These are phyloP conservation scores for Drosophila arawakana DNA, from an alignment of 1,140 invertebrate species.

Conservation along the genomic window DNA sequence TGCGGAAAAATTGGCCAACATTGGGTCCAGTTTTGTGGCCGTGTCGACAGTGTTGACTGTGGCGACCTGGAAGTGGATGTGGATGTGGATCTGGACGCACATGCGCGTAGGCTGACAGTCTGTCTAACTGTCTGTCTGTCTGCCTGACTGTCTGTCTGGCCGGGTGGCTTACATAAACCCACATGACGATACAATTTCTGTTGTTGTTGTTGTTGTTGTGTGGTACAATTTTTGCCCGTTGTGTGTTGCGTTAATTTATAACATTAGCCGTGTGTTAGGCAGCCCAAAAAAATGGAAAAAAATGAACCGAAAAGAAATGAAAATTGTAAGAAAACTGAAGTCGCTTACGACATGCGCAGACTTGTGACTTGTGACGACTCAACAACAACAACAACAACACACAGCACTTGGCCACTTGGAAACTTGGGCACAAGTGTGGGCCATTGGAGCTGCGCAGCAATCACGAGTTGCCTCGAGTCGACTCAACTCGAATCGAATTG, in stretches of 20 bases:
- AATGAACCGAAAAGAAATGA: conserved; percentile 58
- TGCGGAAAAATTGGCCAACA: conserved; percentile 77
- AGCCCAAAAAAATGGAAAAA: conserved; percentile 27
- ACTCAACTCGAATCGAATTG: not conserved
- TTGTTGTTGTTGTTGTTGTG: conserved; percentile 25
- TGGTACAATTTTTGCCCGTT: conserved; percentile 47
- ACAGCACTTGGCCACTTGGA: conserved; percentile 28
- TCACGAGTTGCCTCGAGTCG: conserved; percentile 19
- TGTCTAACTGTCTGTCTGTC: conserved; percentile 14
- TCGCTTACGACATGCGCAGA: conserved; percentile 57
- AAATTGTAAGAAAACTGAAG: conserved; percentile 56
- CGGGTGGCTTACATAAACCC: conserved; percentile 74
- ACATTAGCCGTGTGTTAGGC: conserved; percentile 54
- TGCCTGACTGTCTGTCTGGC: conserved; percentile 32
- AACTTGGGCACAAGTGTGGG: conserved; percentile 33
- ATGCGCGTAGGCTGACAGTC: conserved; percentile 61
- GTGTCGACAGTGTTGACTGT: conserved; percentile 2
- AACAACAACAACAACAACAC: conserved; percentile 1
- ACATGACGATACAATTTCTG: conserved; percentile 61
- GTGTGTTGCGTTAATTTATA: conserved; percentile 69
- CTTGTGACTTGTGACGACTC: conserved; percentile 48
- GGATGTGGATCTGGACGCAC: conserved; percentile 59
- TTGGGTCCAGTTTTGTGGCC: not conserved
- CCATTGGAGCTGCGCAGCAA: conserved; percentile 41
- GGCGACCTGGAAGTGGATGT: conserved; percentile 72